Base-by-base conservation (phyloP, 2,113 vertebrate genomes). In the Phyllopteryx taeniolatus region DNA sequence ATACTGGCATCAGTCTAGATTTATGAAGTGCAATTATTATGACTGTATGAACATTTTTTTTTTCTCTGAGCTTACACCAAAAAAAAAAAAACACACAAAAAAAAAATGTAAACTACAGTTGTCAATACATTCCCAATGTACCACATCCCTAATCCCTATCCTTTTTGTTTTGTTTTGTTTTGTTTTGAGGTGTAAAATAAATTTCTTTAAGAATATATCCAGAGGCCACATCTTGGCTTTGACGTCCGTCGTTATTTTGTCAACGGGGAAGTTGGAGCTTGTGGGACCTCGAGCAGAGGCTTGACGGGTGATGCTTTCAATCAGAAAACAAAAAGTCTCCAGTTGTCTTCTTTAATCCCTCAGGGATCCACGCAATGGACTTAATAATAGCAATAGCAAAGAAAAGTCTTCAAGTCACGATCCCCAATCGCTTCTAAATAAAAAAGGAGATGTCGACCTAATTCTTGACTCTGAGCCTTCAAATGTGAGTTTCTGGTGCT, bases 11-110 rank as follows among this genome's bases (percentile, higher is more conserved):
- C 90, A 86, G 91, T 91, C 87, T 89, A 92, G 90, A 92, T 92
- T 92, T 91, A 91, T 92, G 87, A 93, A 93, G 91, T 93, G 92
- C 92, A 93, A 93, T 93, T 93, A 93, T 93, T 90, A 92, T 91
- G 87, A 93, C 91, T 92, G 90, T 91, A 92, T 90, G 91, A 91
- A 91, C 91, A 89, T 91, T 91, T 92, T 68, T 54, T 51, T 66
- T 85, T 91, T 91, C 88, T 92, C 90, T 91, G 89, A 92, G 92
- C 92, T 93, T 91, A 92, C 91, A 93, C 92, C 92, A 93, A 92
- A 93, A 69, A 68, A 68, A 83, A 61, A 91, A 39, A 39, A 6
- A 92, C 91, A 93, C 91, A 92, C 92, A 92, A 93, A 69, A 68
- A 68, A 83, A 61, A 91, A 91, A 89, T 90, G 87, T 90, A 90